A percentile compares a stretch with the other conserved stretches of the same genome.
Conservation (phyloP, 2,797 vertebrate species). For the Trichosurus vulpecula region DNA sequence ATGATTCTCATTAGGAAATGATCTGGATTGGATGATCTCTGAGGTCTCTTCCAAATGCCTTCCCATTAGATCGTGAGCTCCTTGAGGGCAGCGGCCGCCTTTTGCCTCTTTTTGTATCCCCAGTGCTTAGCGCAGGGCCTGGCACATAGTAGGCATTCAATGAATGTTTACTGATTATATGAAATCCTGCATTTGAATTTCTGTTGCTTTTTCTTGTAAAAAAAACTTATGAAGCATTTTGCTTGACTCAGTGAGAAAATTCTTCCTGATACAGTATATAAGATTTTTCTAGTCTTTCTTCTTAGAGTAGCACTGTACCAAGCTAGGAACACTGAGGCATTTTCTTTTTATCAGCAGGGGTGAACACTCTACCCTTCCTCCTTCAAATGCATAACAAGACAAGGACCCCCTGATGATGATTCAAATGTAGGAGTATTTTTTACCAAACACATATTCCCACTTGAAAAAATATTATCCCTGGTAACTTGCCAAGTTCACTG, state of each 20-base stretch:
- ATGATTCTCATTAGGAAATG: neutral
- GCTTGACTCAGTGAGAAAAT: constrained; percentile 74
- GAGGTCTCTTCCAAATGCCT: neutral
- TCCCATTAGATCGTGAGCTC: neutral
- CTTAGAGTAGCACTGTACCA: constrained; percentile 67
- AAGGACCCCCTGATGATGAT: constrained; percentile 77
- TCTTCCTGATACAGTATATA: constrained; percentile 73
- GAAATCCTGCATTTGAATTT: neutral
- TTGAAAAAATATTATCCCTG: constrained; percentile 81
- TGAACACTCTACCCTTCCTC: constrained; percentile 74
- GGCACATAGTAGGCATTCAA: neutral
- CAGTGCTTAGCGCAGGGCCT: neutral
- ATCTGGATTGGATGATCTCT: neutral
- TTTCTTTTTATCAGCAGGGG: constrained; percentile 76
- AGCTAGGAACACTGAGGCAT: constrained; percentile 46
- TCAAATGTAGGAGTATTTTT: constrained; percentile 80
- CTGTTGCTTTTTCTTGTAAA: constrained; percentile 50
- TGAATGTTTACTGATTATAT: neutral
- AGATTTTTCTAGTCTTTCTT: constrained; percentile 71
- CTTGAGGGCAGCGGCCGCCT: neutral
- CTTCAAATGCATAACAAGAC: constrained; percentile 79
- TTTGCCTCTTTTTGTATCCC: neutral
- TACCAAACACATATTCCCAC: constrained; percentile 78
- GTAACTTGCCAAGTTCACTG: constrained; percentile 78
- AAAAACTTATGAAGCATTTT: constrained; percentile 76